Evolutionary conservation across 2,113 vertebrate genomes (phyloP).

Genomic region (Amphiprion percula): DNA sequence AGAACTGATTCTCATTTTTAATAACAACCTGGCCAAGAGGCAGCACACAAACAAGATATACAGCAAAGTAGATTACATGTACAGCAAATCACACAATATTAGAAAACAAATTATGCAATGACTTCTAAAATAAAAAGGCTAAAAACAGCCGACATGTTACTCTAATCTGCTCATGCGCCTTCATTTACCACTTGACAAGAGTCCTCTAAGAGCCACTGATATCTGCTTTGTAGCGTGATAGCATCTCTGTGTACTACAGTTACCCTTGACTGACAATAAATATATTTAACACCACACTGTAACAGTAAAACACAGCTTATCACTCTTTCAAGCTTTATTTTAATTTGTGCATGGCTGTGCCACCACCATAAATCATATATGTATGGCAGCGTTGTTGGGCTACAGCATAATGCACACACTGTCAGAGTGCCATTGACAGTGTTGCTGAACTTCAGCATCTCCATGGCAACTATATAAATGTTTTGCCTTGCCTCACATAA

Average conservation of each 20-base stretch:
- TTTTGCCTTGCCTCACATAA: constrained; percentile 17
- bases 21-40: no score
- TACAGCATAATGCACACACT: constrained; percentile 26
- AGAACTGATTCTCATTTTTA: no score
- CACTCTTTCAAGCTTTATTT: constrained; percentile 42
- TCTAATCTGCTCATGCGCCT: neutral
- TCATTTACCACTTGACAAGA: constrained; percentile 6
- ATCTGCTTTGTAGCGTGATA: constrained; percentile 1
- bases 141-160: neutral
- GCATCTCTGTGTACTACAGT: constrained; percentile 23
- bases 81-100: no score
- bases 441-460: constrained; percentile 28
- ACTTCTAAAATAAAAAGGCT: no score
- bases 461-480: constrained; percentile 44
- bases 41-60: no score
- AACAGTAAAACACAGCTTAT: constrained; percentile 54
- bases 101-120: no score
- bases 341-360: constrained; percentile 32
- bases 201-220: neutral
- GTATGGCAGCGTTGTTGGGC: neutral
- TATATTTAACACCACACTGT: constrained; percentile 28
- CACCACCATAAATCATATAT: constrained; percentile 48
- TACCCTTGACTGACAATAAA: constrained; percentile 14
- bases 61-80: no score
- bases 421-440: constrained; percentile 29